phyloP scores from a whole-genome alignment of 2,113 vertebrate genomes.

The Oreotragus oreotragus region DNA sequence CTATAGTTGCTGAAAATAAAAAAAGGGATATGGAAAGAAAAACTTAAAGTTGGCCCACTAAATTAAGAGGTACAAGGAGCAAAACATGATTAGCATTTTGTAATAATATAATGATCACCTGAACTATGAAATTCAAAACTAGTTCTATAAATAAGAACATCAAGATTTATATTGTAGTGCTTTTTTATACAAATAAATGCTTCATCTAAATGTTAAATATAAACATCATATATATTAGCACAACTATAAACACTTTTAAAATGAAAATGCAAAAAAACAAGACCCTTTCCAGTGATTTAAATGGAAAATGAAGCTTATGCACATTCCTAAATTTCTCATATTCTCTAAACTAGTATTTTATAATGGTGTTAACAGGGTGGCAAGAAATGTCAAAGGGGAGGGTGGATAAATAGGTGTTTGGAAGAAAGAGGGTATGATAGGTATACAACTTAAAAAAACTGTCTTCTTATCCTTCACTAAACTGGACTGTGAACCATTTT shows the following conservation, averaged over 20 bases:
- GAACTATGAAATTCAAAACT: not conserved
- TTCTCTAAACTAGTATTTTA: not conserved
- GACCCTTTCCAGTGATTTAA: not conserved
- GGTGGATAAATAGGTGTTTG: not conserved
- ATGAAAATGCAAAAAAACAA: not conserved
- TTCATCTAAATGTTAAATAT: not conserved
- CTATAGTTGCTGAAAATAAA: not conserved
- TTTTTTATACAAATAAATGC: not conserved
- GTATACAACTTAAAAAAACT: not conserved
- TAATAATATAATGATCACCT: not conserved
- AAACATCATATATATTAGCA: not conserved
- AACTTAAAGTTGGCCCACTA: not conserved
- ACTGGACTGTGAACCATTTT: conserved; percentile 9
- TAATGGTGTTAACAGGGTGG: not conserved
- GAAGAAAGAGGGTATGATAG: not conserved
- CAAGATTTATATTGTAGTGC: not conserved
- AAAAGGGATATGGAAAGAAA: not conserved
- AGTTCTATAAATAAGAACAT: not conserved
- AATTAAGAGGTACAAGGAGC: not conserved
- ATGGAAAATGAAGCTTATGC: not conserved
- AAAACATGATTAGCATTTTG: conserved; percentile 26
- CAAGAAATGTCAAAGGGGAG: not conserved
- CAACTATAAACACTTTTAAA: not conserved
- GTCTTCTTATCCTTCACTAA: not conserved
- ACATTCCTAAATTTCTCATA: conserved; percentile 2